phyloP scores from a whole-genome alignment of 2,888 invertebrate species.

The Clivina fossor region DNA sequence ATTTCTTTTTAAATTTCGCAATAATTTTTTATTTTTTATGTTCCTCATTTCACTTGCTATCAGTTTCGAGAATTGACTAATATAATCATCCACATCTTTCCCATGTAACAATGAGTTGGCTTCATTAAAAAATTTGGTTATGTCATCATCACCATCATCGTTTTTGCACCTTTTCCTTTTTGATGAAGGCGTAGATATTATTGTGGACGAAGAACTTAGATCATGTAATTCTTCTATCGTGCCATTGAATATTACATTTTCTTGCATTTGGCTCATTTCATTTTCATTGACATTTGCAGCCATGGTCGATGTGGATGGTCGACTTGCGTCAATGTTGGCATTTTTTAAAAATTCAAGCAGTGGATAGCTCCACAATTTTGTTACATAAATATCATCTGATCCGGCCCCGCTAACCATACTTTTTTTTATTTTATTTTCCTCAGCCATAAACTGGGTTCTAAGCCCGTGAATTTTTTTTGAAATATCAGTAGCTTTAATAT shows the following conservation, averaged over 20 bases:
- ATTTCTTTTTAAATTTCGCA: background rate
- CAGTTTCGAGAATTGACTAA: no score
- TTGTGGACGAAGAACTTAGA: background rate
- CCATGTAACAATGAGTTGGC: no score
- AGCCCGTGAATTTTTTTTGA: background rate
- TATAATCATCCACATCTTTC: no score
- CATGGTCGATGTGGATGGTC: background rate
- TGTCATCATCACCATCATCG: no score
- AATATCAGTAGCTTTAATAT: background rate
- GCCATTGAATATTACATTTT: constrained; percentile 1
- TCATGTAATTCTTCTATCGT: background rate
- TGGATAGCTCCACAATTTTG: background rate
- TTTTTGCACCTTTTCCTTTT: no score
- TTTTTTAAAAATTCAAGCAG: background rate
- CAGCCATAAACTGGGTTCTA: background rate
- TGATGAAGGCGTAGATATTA: background rate
- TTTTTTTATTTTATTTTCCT: background rate
- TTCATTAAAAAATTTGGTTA: background rate
- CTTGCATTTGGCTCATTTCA: background rate
- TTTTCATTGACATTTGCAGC: background rate
- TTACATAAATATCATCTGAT: background rate
- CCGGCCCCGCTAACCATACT: background rate
- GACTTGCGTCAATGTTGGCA: background rate
- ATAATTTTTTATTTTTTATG: constrained; percentile 1
- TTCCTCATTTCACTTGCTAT: background rate